A percentile compares a stretch with the other conserved stretches of the same genome.
Conservation (phyloP, 2,888 invertebrate species). For the Eupithecia vulgata region DNA sequence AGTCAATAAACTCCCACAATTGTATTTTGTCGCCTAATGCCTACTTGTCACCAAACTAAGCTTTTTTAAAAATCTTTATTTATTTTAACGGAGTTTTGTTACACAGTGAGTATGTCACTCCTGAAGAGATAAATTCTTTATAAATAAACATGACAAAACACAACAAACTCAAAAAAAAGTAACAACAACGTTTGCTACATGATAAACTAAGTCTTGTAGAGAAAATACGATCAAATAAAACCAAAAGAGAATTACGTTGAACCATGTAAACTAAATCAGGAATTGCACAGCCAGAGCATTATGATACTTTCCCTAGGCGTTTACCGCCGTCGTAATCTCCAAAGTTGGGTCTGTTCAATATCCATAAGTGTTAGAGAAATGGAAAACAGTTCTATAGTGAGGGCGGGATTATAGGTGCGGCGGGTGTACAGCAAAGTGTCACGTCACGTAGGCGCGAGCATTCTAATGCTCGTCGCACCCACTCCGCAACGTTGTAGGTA, state of each 20-base stretch:
- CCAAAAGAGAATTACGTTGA: constrained; percentile 21
- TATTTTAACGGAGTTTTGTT: too few species aligned
- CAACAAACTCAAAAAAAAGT: too few species aligned
- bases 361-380: constrained; percentile 24
- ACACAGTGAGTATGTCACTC: too few species aligned
- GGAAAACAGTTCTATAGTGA: constrained; percentile 38
- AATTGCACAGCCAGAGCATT: background rate
- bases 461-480: constrained; percentile 62
- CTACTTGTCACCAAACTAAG: constrained; percentile 23
- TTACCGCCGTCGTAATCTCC: background rate
- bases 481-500: constrained; percentile 30
- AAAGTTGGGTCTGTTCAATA: constrained; percentile 13
- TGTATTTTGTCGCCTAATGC: constrained; percentile 31
- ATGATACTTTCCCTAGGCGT: background rate
- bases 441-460: constrained; percentile 65
- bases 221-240: constrained; percentile 31
- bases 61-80: constrained; percentile 1
- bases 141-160: too few species aligned
- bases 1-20: constrained; percentile 75
- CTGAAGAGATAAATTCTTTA: too few species aligned
- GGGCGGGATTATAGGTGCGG: constrained; percentile 45
- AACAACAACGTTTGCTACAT: too few species aligned
- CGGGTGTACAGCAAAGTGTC: constrained; percentile 46
- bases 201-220: constrained; percentile 27
- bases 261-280: constrained; percentile 12